Conservation (phyloP, 2,113 vertebrate genomes). For the Abramis brama region DNA sequence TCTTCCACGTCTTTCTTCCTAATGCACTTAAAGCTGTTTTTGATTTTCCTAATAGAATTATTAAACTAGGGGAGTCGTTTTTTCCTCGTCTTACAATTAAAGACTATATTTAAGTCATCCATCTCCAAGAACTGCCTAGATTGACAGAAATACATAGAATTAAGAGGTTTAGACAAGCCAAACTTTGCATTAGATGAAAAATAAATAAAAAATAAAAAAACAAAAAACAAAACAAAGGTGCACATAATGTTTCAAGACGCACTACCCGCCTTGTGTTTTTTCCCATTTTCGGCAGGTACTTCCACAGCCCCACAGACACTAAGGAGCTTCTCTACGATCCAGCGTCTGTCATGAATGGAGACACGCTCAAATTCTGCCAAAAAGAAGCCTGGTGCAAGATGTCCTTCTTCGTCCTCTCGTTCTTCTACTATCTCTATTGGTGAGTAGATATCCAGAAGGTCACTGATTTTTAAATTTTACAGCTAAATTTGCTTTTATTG, state of each 20-base stretch:
- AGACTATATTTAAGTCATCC: background rate
- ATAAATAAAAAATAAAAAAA: background rate
- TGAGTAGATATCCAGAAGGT: constrained; percentile 69
- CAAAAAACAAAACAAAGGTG: background rate
- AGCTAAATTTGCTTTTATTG: constrained; percentile 7
- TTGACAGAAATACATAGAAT: background rate
- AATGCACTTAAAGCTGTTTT: background rate
- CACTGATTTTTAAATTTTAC: background rate
- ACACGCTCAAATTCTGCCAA: constrained; percentile 94
- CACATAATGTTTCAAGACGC: constrained; percentile 37
- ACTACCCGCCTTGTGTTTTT: constrained; percentile 73
- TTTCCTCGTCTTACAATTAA: background rate
- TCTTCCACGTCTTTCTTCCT: background rate
- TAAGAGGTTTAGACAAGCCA: background rate
- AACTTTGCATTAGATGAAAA: background rate
- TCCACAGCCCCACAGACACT: constrained; percentile 94
- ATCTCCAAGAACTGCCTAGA: background rate
- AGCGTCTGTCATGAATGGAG: constrained; percentile 92
- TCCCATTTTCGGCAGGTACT: constrained; percentile 85
- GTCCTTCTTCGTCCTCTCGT: constrained; percentile 96
- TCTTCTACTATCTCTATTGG: constrained; percentile 99
- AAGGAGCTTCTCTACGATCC: constrained; percentile 95
- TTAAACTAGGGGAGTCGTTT: background rate
- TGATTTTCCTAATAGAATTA: constrained; percentile 3
- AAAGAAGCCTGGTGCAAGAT: constrained; percentile 99